Conservation (phyloP, 2,797 vertebrate genomes). For the Brachymystax lenok region DNA sequence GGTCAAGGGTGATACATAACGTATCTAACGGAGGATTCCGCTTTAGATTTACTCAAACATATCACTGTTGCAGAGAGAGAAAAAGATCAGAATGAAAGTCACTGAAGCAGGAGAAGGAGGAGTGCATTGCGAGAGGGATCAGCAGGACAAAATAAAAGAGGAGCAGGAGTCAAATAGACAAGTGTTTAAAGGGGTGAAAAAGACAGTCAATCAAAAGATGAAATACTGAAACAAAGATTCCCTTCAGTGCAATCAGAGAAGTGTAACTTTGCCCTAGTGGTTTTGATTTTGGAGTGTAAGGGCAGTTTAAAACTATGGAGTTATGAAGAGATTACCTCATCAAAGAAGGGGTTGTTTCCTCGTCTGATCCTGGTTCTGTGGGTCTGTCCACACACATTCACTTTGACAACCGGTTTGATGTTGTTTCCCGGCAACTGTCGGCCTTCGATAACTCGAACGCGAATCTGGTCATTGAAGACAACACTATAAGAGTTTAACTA, state of each 20-base stretch:
- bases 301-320: neutral
- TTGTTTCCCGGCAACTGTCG: conserved; percentile 95
- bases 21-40: neutral
- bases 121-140: neutral
- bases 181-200: no score
- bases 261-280: neutral
- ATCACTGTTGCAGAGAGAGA: neutral
- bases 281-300: neutral
- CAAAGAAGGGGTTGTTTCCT: conserved; percentile 95
- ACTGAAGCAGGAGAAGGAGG: neutral
- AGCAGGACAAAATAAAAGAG: neutral
- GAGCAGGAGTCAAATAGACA: no score
- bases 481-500: neutral
- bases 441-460: conserved; percentile 89
- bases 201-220: no score
- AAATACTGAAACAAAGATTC: no score
- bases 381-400: conserved; percentile 85
- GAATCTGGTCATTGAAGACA: conserved; percentile 74
- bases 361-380: conserved; percentile 94
- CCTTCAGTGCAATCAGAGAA: no score
- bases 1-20: neutral
- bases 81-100: neutral
- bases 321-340: conserved; percentile 80
- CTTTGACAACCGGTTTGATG: conserved; percentile 94
- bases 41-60: no score